These are phyloP conservation scores for Caloenas nicobarica DNA, from an alignment of 2,113 vertebrate genomes.

Conservation along the genomic window DNA sequence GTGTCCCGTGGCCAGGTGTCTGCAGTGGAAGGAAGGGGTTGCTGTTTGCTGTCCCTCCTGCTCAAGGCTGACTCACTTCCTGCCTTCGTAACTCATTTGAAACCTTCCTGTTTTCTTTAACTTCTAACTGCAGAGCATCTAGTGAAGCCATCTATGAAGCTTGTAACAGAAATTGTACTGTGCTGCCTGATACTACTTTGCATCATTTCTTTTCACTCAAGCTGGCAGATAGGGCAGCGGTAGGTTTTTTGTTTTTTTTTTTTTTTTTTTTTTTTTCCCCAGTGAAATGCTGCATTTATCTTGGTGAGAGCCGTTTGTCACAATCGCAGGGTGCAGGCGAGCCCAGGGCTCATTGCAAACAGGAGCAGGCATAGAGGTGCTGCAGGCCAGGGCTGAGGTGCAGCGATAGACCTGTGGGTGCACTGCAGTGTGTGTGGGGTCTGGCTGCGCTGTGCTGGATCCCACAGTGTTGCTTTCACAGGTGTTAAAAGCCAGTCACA, in stretches of 20 bases:
- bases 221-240: background rate
- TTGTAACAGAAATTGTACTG: background rate
- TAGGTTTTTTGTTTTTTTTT: too few species aligned
- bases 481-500: background rate
- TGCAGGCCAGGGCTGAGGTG: background rate
- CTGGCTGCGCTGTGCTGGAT: background rate
- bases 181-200: background rate
- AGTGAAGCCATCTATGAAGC: background rate
- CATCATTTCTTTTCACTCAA: background rate
- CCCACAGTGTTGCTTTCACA: background rate
- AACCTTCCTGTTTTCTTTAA: conserved; percentile 50
- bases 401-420: background rate
- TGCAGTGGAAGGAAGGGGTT: background rate
- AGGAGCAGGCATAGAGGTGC: background rate
- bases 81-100: background rate
- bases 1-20: background rate
- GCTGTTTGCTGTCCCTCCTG: background rate
- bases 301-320: background rate
- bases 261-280: background rate
- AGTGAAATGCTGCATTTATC: background rate
- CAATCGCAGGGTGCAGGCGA: fast-evolving
- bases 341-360: background rate
- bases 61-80: conserved; percentile 51
- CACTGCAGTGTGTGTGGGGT: background rate
- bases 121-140: background rate